Evolutionary conservation across 1,140 invertebrate species (phyloP).

Genomic region (Trichogramma pretiosum): DNA sequence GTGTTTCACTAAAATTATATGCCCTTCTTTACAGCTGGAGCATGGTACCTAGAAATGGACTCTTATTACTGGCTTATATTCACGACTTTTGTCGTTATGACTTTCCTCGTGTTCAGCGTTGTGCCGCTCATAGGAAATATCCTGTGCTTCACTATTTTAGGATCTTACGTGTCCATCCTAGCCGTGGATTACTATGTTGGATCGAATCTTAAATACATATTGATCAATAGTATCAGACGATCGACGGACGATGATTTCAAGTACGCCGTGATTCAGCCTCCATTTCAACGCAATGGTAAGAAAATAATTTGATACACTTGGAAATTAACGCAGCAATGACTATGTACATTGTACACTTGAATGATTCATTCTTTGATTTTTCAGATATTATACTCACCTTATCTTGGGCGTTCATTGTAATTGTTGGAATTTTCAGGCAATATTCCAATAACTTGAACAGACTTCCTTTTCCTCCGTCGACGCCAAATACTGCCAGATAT

Average conservation of each 20-base stretch:
- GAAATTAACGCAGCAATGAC: no score
- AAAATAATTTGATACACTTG: no score
- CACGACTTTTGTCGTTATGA: conserved; percentile 49
- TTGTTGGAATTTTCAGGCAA: conserved; percentile 33
- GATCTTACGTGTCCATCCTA: conserved; percentile 53
- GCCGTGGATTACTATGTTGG: conserved; percentile 57
- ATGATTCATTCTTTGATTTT: no score
- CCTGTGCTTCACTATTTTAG: conserved; percentile 53
- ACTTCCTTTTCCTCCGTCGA: background rate
- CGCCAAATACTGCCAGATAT: background rate
- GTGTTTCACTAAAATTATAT: no score
- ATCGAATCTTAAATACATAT: conserved; percentile 59
- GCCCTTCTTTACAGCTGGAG: conserved; percentile 49
- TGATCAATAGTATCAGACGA: conserved; percentile 57
- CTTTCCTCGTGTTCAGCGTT: conserved; percentile 45
- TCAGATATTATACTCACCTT: conserved; percentile 50
- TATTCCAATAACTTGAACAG: conserved; percentile 2
- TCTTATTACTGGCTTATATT: conserved; percentile 57
- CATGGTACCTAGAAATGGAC: conserved; percentile 46
- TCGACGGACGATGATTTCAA: conserved; percentile 51
- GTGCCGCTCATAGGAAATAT: conserved; percentile 52
- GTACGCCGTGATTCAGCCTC: conserved; percentile 51
- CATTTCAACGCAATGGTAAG: conserved; percentile 54
- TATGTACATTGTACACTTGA: no score
- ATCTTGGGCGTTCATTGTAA: conserved; percentile 47